These are phyloP conservation scores for Cheilosia grossa DNA, from an alignment of 2,888 invertebrate species.

Conservation along the genomic window DNA sequence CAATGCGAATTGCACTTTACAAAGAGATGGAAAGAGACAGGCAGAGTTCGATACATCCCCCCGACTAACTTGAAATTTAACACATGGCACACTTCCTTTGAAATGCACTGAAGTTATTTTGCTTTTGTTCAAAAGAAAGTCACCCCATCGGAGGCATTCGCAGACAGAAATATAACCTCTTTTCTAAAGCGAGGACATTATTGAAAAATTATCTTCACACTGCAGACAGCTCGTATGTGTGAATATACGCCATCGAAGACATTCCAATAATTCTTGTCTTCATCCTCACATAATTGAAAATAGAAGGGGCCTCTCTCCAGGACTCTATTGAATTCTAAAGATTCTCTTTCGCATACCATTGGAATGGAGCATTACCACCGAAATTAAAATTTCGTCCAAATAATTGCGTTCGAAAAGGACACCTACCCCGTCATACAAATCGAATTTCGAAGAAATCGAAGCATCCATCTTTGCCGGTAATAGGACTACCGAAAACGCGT, in stretches of 20 bases:
- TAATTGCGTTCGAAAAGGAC: neutral
- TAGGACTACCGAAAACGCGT: neutral
- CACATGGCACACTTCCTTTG: slow-evolving; percentile 68
- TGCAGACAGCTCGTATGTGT: slow-evolving; percentile 44
- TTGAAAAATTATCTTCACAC: slow-evolving; percentile 68
- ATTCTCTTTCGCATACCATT: slow-evolving; percentile 16
- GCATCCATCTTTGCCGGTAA: neutral
- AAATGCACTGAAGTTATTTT: slow-evolving; percentile 49
- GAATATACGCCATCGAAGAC: slow-evolving; percentile 7
- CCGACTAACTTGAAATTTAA: slow-evolving; percentile 51
- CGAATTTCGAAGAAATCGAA: slow-evolving; percentile 2
- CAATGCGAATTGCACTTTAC: slow-evolving; percentile 38
- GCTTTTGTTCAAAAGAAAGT: slow-evolving; percentile 43
- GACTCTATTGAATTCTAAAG: slow-evolving; percentile 23
- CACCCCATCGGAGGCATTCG: neutral
- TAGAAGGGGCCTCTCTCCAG: neutral
- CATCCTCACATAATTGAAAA: slow-evolving; percentile 32
- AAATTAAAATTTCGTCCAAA: neutral
- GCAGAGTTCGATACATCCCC: neutral
- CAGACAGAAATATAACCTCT: slow-evolving; percentile 46
- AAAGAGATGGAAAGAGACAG: neutral
- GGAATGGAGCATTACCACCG: neutral
- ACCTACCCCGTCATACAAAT: slow-evolving; percentile 20
- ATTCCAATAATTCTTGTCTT: slow-evolving; percentile 41
- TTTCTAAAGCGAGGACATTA: slow-evolving; percentile 56